These are phyloP conservation scores for Leptothorax acervorum DNA, from an alignment of 2,888 invertebrate genomes.

Conservation along the genomic window DNA sequence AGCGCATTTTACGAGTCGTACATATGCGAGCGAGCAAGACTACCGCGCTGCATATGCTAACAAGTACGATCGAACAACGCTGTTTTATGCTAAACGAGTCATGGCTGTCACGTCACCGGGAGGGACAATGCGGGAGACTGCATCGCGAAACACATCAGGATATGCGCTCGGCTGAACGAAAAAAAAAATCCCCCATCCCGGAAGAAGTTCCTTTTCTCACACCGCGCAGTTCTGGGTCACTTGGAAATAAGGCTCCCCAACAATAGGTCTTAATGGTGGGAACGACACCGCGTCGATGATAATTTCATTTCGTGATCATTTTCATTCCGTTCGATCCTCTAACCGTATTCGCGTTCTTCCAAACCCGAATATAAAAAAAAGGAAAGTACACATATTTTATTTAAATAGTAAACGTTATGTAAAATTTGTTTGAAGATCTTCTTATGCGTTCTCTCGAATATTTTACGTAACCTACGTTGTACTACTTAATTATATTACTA, in stretches of 20 bases:
- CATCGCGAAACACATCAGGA: slow-evolving; percentile 68
- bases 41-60: slow-evolving; percentile 73
- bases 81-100: slow-evolving; percentile 75
- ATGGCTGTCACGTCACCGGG: slow-evolving; percentile 62
- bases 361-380: background rate
- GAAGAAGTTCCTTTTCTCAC: slow-evolving; percentile 35
- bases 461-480: background rate
- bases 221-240: slow-evolving; percentile 18
- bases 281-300: background rate
- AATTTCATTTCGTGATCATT: slow-evolving; percentile 1
- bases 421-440: too few relatives aligned
- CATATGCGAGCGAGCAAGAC: slow-evolving; percentile 68
- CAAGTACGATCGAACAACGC: slow-evolving; percentile 74
- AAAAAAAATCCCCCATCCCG: slow-evolving; percentile 2
- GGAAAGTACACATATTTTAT: background rate
- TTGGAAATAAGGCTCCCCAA: slow-evolving; percentile 13
- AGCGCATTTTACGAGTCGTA: slow-evolving; percentile 73
- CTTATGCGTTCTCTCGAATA: background rate
- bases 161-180: slow-evolving; percentile 55
- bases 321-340: background rate
- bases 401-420: background rate
- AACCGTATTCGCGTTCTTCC: background rate
- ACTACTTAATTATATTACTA: background rate
- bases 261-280: slow-evolving; percentile 22
- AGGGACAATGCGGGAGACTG: slow-evolving; percentile 69